Evolutionary conservation across 2,888 invertebrate genomes (phyloP).

Genomic region (Mactromeris polynyma): DNA sequence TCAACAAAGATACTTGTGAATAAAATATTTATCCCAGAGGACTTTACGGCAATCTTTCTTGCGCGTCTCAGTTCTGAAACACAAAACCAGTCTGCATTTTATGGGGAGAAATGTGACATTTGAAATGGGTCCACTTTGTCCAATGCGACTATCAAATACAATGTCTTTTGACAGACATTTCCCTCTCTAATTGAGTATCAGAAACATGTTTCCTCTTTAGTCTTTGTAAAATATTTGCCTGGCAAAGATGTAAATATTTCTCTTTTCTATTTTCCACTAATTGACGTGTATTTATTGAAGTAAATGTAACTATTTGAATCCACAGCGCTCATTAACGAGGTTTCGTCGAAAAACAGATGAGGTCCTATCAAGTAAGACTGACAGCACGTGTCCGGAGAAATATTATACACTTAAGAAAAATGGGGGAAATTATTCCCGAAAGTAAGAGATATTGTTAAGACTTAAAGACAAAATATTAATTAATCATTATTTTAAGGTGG

Average conservation of each 20-base stretch:
- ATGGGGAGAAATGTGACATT: neutral
- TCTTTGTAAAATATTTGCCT: constrained; percentile 69
- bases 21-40: neutral
- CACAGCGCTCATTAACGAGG: constrained; percentile 29
- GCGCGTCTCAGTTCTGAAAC: neutral
- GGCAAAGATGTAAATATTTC: constrained; percentile 70
- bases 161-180: constrained; percentile 54
- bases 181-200: constrained; percentile 65
- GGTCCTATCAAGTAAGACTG: constrained; percentile 25
- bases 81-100: constrained; percentile 1
- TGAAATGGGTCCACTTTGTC: constrained; percentile 12
- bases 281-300: constrained; percentile 61
- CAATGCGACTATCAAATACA: constrained; percentile 43
- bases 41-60: neutral
- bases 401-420: constrained; percentile 15
- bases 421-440: neutral
- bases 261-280: constrained; percentile 62
- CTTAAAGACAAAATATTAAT: constrained; percentile 9
- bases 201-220: constrained; percentile 61
- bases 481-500: neutral
- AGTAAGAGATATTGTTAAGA: neutral
- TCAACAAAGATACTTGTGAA: neutral
- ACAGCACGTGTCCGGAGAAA: constrained; percentile 44
- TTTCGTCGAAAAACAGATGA: constrained; percentile 39
- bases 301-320: constrained; percentile 40